phyloP scores from a whole-genome alignment of 53 echinoderm and acorn worm genomes.

The Patiria pectinifera region DNA sequence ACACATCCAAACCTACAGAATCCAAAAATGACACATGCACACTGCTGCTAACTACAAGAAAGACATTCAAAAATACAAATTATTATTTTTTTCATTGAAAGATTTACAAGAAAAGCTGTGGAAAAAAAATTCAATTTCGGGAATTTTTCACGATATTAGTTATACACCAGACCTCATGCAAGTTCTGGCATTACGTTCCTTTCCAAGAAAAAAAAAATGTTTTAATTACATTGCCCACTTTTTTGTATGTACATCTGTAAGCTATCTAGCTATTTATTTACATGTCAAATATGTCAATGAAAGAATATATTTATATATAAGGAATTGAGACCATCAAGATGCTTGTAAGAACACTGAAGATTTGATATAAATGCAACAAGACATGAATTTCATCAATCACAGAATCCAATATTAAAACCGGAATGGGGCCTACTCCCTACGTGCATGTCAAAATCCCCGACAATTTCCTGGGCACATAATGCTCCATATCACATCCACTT shows the following conservation, averaged over 20 bases:
- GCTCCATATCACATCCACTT: not conserved
- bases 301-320: slow-evolving; percentile 15
- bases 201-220: slow-evolving; percentile 8
- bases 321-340: slow-evolving; percentile 12
- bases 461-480: not conserved
- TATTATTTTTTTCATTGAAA: slow-evolving; percentile 20
- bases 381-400: slow-evolving; percentile 11
- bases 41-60: slow-evolving; percentile 49
- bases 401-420: slow-evolving; percentile 7
- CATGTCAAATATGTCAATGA: slow-evolving; percentile 18
- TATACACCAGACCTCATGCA: slow-evolving; percentile 36
- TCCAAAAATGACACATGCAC: slow-evolving; percentile 28
- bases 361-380: slow-evolving; percentile 38
- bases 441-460: too few relatives aligned
- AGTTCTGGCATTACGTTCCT: not conserved
- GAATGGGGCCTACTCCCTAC: not conserved
- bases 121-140: slow-evolving; percentile 14
- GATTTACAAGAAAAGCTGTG: slow-evolving; percentile 38
- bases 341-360: not conserved
- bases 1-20: slow-evolving; percentile 59
- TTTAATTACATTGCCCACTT: slow-evolving; percentile 43
- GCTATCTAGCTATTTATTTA: slow-evolving; percentile 46
- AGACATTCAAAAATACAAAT: slow-evolving; percentile 59
- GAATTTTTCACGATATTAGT: not conserved
- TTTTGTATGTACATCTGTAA: slow-evolving; percentile 42